Evolutionary conservation across 2,888 invertebrate genomes (phyloP), one percentile per base, ranked within the genome.

Genomic region (Agonopterix subpropinquella): DNA sequence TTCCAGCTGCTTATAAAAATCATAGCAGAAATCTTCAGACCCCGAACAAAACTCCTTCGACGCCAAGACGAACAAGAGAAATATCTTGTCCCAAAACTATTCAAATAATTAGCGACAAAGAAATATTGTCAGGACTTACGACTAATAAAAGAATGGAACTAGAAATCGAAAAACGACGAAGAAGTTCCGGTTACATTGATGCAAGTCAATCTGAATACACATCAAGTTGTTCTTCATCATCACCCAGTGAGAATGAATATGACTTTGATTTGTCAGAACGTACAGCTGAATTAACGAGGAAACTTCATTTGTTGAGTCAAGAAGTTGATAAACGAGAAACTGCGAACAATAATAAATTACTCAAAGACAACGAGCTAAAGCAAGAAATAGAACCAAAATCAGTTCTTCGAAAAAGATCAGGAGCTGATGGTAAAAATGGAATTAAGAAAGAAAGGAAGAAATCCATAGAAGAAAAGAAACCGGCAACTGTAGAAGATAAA

Each of bases 11-110:
- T 43, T 86, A 85, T 53, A 80, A 73, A 63, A 58, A 59, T 28
- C 61, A 81, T 10, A 70, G 75, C 15, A 89, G 89, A 71, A 82
- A 81, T 42, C 81, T 91, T 53, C 87, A 90, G 61, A 89, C 91
- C 7, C 91, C 92, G 18, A 87, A 80, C 47, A 87, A 82, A 69
- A 84, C 83, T 1, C 88, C 89, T 10, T 10, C 10, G 11, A 67
- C 73, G 7, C 67, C 82, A 10, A 73, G 81, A 56, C 73, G 77
- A 13, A 62, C 63, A 28, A 71, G 87, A 63, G 86, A 86, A 55
- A 84, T 80, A 61, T 90, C 80, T 28, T 90, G 80, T 73, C 90
- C 76, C 53, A 91, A 88, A 82, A 90, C 80, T 5, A 89, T 89
- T 55, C 85, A 89, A 62, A 88, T 89, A 47, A 85, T 89, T 43